Conservation (phyloP, 2,797 vertebrate genomes). For the Forpus xanthops region DNA sequence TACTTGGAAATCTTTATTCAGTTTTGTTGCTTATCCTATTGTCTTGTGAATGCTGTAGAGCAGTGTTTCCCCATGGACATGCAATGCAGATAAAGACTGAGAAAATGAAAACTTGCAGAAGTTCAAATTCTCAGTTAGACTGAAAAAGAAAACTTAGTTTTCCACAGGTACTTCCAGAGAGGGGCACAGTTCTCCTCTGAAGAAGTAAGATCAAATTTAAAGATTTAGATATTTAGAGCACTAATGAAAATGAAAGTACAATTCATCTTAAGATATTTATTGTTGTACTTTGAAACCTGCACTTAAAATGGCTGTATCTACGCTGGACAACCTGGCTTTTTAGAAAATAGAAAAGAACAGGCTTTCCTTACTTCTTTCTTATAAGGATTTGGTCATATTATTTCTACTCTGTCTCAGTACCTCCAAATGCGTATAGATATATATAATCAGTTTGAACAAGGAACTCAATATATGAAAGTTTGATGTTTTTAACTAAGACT, state of each 20-base stretch:
- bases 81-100: background rate
- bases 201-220: background rate
- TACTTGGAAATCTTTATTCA: background rate
- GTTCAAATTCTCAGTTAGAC: background rate
- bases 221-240: background rate
- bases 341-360: background rate
- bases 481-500: background rate
- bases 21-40: background rate
- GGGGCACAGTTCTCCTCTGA: background rate
- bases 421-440: background rate
- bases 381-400: background rate
- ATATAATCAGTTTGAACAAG: background rate
- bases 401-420: background rate
- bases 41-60: background rate
- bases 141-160: background rate
- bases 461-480: background rate
- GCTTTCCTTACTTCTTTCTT: background rate
- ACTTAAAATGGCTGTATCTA: background rate
- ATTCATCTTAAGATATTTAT: background rate
- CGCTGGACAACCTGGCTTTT: background rate
- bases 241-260: background rate
- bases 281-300: background rate
- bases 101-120: background rate
- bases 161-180: background rate
- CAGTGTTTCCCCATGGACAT: background rate